A percentile compares a stretch with the other conserved stretches of the same genome.
These are phyloP conservation scores for Cyclophora albipunctata DNA, from an alignment of 2,888 invertebrate species.

Conservation along the genomic window DNA sequence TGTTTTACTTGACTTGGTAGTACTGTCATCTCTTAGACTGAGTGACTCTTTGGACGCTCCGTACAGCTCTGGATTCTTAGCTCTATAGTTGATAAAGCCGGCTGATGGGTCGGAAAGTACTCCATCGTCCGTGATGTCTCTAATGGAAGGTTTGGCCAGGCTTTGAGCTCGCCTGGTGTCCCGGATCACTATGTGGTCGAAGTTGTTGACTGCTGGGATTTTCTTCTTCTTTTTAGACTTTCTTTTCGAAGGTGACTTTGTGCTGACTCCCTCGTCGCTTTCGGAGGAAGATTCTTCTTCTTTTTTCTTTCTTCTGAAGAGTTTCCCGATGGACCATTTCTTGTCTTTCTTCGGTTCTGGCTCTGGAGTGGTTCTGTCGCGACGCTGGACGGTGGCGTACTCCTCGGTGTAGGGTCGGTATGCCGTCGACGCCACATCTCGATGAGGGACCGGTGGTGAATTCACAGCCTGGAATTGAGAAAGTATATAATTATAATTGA, in stretches of 20 bases:
- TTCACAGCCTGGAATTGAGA: constrained; percentile 68
- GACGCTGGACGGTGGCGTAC: constrained; percentile 51
- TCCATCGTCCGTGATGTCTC: constrained; percentile 65
- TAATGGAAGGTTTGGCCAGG: constrained; percentile 52
- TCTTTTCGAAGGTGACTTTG: constrained; percentile 56
- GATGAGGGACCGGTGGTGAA: constrained; percentile 64
- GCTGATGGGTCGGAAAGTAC: constrained; percentile 77
- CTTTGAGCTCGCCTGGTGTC: constrained; percentile 70
- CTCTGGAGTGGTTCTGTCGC: constrained; percentile 51
- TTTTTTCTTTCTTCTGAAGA: constrained; percentile 85
- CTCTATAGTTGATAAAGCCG: constrained; percentile 61
- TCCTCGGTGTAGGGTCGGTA: constrained; percentile 63
- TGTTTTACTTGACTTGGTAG: constrained; percentile 56
- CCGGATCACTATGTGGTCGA: constrained; percentile 80
- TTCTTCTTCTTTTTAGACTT: constrained; percentile 72
- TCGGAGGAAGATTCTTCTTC: constrained; percentile 77
- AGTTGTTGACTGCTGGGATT: constrained; percentile 71
- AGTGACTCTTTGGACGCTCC: constrained; percentile 56
- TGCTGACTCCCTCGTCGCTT: constrained; percentile 60
- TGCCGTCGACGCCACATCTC: constrained; percentile 49
- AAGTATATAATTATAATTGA: constrained; percentile 6
- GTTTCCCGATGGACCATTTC: constrained; percentile 88
- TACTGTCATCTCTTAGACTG: constrained; percentile 51
- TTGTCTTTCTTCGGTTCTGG: constrained; percentile 76
- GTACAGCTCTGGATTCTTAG: constrained; percentile 50